These are phyloP conservation scores for Aproaerema taeniolella DNA, from an alignment of 2,888 invertebrate species.

Conservation along the genomic window DNA sequence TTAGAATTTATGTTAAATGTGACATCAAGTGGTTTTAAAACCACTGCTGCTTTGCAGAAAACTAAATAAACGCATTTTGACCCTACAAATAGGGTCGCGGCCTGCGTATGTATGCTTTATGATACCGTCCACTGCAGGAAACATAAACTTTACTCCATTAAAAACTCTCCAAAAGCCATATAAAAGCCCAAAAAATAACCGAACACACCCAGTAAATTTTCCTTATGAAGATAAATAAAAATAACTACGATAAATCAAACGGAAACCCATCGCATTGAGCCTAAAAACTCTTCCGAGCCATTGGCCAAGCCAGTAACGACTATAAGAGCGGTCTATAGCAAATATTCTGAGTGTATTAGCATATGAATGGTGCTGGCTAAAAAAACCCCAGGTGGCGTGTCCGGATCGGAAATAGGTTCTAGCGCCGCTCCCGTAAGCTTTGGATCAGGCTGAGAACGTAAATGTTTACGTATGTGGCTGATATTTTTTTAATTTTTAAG, in stretches of 20 bases:
- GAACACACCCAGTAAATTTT: neutral
- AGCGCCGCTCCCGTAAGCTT: constrained; percentile 30
- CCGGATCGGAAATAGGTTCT: constrained; percentile 56
- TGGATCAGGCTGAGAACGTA: constrained; percentile 24
- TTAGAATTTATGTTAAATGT: too few relatives aligned
- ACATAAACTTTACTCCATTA: too few relatives aligned
- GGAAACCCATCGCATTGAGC: constrained; percentile 22
- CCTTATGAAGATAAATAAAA: constrained; percentile 9
- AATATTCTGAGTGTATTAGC: constrained; percentile 56
- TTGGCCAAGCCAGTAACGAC: constrained; percentile 23
- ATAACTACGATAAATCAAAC: constrained; percentile 27
- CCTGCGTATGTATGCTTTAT: too few relatives aligned
- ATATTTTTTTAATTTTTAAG: neutral
- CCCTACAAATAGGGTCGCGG: too few relatives aligned
- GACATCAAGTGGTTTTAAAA: too few relatives aligned
- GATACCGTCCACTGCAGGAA: too few relatives aligned
- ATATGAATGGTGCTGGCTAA: constrained; percentile 65
- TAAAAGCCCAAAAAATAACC: too few relatives aligned
- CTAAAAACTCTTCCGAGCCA: constrained; percentile 30
- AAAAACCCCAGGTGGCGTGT: constrained; percentile 59
- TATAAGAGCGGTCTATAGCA: constrained; percentile 29
- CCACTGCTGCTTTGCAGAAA: too few relatives aligned
- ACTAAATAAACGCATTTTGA: too few relatives aligned
- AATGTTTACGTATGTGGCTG: neutral
- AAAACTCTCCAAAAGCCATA: too few relatives aligned